These are phyloP conservation scores for Pristionchus maxplancki DNA, from an alignment of 2,888 invertebrate species.

Conservation along the genomic window DNA sequence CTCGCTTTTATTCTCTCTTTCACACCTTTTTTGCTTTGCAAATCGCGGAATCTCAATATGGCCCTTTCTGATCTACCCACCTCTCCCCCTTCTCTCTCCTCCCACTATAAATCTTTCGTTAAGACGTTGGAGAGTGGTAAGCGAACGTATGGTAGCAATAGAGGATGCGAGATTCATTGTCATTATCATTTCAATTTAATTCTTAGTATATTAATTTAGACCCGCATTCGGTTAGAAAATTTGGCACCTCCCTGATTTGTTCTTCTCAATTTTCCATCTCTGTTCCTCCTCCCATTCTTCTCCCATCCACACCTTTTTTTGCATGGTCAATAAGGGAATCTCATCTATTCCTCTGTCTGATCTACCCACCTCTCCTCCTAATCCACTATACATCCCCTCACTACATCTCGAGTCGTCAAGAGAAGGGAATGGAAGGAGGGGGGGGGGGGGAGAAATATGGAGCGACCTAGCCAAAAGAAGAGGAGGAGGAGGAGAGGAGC, in stretches of 20 bases:
- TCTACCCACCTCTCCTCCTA: not conserved
- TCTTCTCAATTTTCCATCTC: not conserved
- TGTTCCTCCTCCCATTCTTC: not conserved
- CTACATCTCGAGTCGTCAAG: slow-evolving; percentile 10
- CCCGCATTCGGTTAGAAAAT: no score
- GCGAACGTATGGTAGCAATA: no score
- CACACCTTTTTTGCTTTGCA: not conserved
- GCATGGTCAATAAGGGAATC: not conserved
- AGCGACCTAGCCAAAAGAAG: not conserved
- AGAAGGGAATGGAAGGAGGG: not conserved
- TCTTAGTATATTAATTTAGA: no score
- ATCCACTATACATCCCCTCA: not conserved
- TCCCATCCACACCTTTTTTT: not conserved
- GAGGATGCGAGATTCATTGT: no score
- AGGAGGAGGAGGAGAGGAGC: not conserved
- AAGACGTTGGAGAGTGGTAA: not conserved
- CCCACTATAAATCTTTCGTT: not conserved
- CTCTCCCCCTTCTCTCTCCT: not conserved
- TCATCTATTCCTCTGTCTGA: not conserved
- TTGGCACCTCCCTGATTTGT: not conserved
- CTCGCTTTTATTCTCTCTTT: no score
- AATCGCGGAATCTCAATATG: not conserved
- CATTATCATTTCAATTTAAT: no score
- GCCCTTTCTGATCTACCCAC: not conserved
- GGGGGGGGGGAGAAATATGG: slow-evolving; percentile 4